These are phyloP conservation scores for Temnothorax unifasciatus DNA, from an alignment of 2,888 invertebrate genomes.

Conservation along the genomic window DNA sequence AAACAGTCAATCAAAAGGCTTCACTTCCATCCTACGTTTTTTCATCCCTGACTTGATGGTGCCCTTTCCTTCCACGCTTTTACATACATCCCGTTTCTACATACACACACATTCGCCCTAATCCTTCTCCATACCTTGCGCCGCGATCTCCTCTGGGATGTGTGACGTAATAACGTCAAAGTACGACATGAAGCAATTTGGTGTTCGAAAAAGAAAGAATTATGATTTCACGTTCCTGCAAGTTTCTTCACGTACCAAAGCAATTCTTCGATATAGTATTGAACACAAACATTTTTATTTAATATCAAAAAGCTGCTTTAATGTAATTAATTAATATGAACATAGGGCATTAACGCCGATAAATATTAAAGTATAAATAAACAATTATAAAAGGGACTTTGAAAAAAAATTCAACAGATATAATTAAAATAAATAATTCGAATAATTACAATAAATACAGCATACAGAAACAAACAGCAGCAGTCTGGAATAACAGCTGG, in stretches of 20 bases:
- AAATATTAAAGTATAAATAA: not conserved
- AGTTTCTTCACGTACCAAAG: not conserved
- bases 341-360: no score
- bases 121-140: slow-evolving; percentile 56
- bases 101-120: slow-evolving; percentile 46
- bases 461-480: not conserved
- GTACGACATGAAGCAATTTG: slow-evolving; percentile 66
- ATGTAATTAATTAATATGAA: not conserved
- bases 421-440: not conserved
- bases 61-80: slow-evolving; percentile 38
- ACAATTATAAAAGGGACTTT: not conserved
- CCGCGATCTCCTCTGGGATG: slow-evolving; percentile 58
- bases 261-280: not conserved
- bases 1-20: slow-evolving; percentile 85
- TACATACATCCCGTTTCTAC: slow-evolving; percentile 40
- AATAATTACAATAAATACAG: not conserved
- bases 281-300: slow-evolving; percentile 12
- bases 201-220: slow-evolving; percentile 32
- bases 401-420: not conserved
- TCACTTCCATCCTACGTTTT: slow-evolving; percentile 74
- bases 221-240: slow-evolving; percentile 3
- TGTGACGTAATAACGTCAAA: slow-evolving; percentile 79
- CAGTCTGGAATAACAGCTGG: not conserved
- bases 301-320: not conserved
- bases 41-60: slow-evolving; percentile 50